These are phyloP conservation scores for Ormyrus thymus DNA, from an alignment of 2,888 invertebrate genomes.

Conservation along the genomic window DNA sequence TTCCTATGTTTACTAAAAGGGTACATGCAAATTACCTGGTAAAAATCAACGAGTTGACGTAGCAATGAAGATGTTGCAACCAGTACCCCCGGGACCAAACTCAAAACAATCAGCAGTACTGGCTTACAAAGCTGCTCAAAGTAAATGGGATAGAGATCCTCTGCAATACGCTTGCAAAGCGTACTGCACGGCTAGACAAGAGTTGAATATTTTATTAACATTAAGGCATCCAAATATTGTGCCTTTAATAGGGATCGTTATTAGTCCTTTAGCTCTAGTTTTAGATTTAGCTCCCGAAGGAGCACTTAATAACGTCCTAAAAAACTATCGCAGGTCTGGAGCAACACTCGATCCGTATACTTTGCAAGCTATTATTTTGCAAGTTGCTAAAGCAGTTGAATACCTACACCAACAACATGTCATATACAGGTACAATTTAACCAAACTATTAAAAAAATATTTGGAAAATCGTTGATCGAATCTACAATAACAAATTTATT, in stretches of 20 bases:
- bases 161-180: slow-evolving; percentile 95
- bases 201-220: slow-evolving; percentile 89
- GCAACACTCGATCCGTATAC: slow-evolving; percentile 87
- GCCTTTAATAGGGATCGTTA: slow-evolving; percentile 92
- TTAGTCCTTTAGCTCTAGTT: slow-evolving; percentile 91
- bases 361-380: slow-evolving; percentile 89
- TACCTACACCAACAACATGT: slow-evolving; percentile 95
- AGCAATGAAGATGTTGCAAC: slow-evolving; percentile 97
- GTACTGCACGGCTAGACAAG: slow-evolving; percentile 96
- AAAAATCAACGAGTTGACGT: slow-evolving; percentile 81
- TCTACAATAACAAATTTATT: slow-evolving; percentile 69
- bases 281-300: slow-evolving; percentile 95
- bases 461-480: too few relatives aligned
- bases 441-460: neutral
- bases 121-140: slow-evolving; percentile 80
- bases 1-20: slow-evolving; percentile 68
- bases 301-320: slow-evolving; percentile 88
- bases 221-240: slow-evolving; percentile 95
- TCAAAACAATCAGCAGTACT: slow-evolving; percentile 81
- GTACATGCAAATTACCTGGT: slow-evolving; percentile 80
- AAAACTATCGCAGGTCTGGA: slow-evolving; percentile 90
- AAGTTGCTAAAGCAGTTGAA: slow-evolving; percentile 95
- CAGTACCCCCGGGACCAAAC: slow-evolving; percentile 89
- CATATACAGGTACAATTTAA: slow-evolving; percentile 82
- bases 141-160: slow-evolving; percentile 96